Conservation (phyloP, 1,140 invertebrate species). For the Euwallacea similis region DNA sequence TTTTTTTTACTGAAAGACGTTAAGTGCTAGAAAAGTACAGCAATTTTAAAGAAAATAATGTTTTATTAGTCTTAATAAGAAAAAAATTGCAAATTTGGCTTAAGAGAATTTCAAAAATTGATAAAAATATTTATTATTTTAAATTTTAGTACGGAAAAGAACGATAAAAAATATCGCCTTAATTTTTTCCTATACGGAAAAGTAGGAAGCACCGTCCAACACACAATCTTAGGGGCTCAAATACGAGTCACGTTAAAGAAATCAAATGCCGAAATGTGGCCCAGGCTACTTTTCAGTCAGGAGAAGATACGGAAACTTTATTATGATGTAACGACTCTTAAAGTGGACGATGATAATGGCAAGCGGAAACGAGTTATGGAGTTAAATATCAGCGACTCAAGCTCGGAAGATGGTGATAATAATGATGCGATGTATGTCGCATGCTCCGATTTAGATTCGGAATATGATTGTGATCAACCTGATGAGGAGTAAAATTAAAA, state of each 20-base stretch:
- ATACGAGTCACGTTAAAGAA: conserved; percentile 42
- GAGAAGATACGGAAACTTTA: conserved; percentile 41
- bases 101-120: conserved; percentile 1
- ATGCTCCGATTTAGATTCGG: conserved; percentile 44
- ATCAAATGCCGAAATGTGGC: conserved; percentile 40
- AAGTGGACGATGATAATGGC: conserved; percentile 16
- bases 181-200: conserved; percentile 42
- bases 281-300: conserved; percentile 33
- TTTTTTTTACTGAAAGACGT: background rate
- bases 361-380: conserved; percentile 37
- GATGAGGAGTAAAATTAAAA: conserved; percentile 14
- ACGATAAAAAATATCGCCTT: conserved; percentile 42
- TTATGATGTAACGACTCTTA: conserved; percentile 38
- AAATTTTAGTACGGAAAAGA: conserved; percentile 17
- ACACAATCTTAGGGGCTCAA: conserved; percentile 37
- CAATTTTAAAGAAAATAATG: background rate
- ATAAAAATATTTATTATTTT: background rate
- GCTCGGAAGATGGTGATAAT: conserved; percentile 32
- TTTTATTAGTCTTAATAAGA: background rate
- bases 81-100: background rate
- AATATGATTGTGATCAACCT: conserved; percentile 37
- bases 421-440: conserved; percentile 33
- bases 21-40: background rate
- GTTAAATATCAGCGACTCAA: conserved; percentile 36
- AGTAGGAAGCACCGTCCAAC: conserved; percentile 35